Conservation (phyloP, 2,113 vertebrate genomes). For the Glareola pratincola region DNA sequence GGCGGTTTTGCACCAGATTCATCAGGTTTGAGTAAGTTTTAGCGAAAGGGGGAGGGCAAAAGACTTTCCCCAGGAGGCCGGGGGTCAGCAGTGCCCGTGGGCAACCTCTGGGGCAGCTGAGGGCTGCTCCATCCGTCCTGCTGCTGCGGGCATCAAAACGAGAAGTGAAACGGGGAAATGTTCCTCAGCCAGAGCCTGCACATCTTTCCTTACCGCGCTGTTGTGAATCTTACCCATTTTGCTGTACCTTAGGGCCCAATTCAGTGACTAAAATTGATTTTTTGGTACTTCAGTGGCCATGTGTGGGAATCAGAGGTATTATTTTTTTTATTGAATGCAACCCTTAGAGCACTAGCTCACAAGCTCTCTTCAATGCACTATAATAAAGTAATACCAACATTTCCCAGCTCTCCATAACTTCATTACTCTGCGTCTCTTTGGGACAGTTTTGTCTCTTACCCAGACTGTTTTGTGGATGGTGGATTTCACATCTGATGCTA, state of each 20-base stretch:
- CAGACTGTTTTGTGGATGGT: background rate
- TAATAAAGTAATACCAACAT: conserved; percentile 66
- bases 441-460: background rate
- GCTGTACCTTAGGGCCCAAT: conserved; percentile 64
- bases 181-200: background rate
- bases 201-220: background rate
- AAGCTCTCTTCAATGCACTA: conserved; percentile 11
- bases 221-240: conserved; percentile 55
- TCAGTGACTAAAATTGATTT: conserved; percentile 70
- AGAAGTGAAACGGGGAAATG: background rate
- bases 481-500: background rate
- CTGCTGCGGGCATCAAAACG: background rate
- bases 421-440: conserved; percentile 39
- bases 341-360: conserved; percentile 34
- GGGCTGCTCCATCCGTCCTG: background rate
- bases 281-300: conserved; percentile 59
- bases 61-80: background rate
- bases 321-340: conserved; percentile 62
- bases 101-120: background rate
- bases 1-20: background rate
- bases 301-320: conserved; percentile 51
- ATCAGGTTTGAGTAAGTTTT: background rate
- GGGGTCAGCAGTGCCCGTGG: background rate
- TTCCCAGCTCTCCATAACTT: conserved; percentile 52
- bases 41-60: background rate